phyloP scores from a whole-genome alignment of 2,888 invertebrate genomes.

The Drosophila robusta region DNA sequence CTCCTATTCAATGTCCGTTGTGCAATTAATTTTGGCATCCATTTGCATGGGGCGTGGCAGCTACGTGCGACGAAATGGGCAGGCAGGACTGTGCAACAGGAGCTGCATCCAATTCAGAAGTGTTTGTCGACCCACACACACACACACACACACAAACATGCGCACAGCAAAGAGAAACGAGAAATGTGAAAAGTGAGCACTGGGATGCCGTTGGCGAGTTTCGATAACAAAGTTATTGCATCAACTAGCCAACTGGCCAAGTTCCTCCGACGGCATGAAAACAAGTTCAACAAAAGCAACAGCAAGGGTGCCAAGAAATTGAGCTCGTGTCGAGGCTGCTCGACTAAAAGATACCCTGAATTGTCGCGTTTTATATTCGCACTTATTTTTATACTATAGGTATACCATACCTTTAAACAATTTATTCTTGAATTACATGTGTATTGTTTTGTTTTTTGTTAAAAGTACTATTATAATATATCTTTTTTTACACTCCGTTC shows the following conservation, averaged over 20 bases:
- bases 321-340: neutral
- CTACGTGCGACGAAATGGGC: neutral
- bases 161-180: neutral
- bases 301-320: neutral
- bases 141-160: neutral
- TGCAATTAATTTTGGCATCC: slow-evolving; percentile 34
- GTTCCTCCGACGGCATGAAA: slow-evolving; percentile 3
- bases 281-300: slow-evolving; percentile 3
- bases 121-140: neutral
- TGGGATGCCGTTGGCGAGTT: slow-evolving; percentile 19
- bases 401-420: too few species aligned
- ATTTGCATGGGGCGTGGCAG: slow-evolving; percentile 20
- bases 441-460: too few species aligned
- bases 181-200: slow-evolving; percentile 28
- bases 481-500: too few species aligned
- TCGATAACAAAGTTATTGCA: slow-evolving; percentile 57
- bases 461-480: too few species aligned
- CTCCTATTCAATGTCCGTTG: neutral
- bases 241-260: slow-evolving; percentile 35
- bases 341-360: neutral
- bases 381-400: too few species aligned
- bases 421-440: too few species aligned
- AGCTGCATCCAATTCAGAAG: slow-evolving; percentile 26
- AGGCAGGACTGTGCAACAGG: slow-evolving; percentile 26
- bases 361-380: too few species aligned